Conservation (phyloP, 2,113 vertebrate genomes). For the Mionectes macconnelli region DNA sequence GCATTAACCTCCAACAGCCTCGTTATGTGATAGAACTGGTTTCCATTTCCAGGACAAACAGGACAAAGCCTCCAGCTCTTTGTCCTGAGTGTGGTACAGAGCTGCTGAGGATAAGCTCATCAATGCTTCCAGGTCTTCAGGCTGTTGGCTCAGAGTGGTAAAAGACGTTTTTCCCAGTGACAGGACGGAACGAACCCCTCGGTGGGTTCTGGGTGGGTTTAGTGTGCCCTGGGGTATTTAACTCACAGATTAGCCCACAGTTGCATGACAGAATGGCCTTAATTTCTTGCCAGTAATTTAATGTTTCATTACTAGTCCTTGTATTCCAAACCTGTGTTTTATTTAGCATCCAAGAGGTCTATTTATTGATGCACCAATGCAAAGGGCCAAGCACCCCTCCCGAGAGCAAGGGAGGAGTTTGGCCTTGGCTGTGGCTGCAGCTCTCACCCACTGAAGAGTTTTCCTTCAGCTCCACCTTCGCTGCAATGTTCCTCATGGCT, state of each 20-base stretch:
- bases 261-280: constrained; percentile 53
- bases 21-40: background rate
- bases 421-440: background rate
- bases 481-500: background rate
- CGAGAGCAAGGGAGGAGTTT: background rate
- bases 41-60: background rate
- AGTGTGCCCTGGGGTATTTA: constrained; percentile 2
- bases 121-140: background rate
- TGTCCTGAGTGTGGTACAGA: background rate
- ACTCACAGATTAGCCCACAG: background rate
- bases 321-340: background rate
- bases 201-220: fast-evolving
- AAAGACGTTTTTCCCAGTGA: background rate
- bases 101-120: background rate
- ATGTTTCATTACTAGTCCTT: background rate
- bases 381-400: background rate
- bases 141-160: background rate
- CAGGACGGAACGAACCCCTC: background rate
- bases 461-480: background rate
- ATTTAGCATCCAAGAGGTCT: background rate
- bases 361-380: background rate
- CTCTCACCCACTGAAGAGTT: background rate
- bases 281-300: constrained; percentile 1
- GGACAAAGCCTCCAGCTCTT: background rate
- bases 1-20: background rate